Percentiles rank a stretch among this genome's conserved stretches.
Evolutionary conservation across 2,888 invertebrate genomes (phyloP).

Genomic region (Pharmacophagus antenor): DNA sequence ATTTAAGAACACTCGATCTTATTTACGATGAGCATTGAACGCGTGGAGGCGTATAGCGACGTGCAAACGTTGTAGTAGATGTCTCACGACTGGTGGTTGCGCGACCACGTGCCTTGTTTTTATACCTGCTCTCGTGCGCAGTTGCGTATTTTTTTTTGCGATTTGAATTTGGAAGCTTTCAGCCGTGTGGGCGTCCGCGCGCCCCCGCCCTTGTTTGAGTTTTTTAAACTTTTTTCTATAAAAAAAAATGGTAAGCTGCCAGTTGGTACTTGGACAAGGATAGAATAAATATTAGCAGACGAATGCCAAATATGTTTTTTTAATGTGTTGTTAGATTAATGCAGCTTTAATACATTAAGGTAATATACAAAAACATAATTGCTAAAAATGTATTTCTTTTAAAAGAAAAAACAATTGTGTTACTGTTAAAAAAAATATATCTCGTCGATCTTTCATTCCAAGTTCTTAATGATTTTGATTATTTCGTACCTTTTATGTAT

Average conservation of each 20-base stretch:
- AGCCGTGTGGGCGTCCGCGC: constrained; percentile 69
- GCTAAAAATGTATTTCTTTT: no score
- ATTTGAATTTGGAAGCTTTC: constrained; percentile 79
- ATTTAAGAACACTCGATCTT: constrained; percentile 69
- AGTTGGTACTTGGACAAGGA: constrained; percentile 46
- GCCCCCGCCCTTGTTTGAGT: constrained; percentile 64
- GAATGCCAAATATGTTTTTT: constrained; percentile 6
- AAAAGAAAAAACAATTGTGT: no score
- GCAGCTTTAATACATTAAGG: not conserved
- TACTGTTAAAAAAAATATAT: no score
- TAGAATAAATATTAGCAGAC: constrained; percentile 13
- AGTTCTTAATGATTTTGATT: not conserved
- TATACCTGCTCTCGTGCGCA: constrained; percentile 67
- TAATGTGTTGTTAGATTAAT: not conserved
- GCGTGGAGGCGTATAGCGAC: constrained; percentile 51
- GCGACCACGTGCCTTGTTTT: constrained; percentile 69
- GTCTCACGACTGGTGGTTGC: constrained; percentile 64
- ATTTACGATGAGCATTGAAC: constrained; percentile 65
- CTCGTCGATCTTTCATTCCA: no score
- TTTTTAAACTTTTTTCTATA: constrained; percentile 45
- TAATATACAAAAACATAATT: not conserved
- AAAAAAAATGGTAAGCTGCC: constrained; percentile 52
- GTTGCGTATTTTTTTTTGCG: constrained; percentile 76
- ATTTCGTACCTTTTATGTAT: not conserved
- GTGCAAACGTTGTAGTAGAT: constrained; percentile 54